A percentile compares a stretch with the other conserved stretches of the same genome.
phyloP scores from a whole-genome alignment of 1,140 invertebrate species.

The Thaumetopoea pityocampa region DNA sequence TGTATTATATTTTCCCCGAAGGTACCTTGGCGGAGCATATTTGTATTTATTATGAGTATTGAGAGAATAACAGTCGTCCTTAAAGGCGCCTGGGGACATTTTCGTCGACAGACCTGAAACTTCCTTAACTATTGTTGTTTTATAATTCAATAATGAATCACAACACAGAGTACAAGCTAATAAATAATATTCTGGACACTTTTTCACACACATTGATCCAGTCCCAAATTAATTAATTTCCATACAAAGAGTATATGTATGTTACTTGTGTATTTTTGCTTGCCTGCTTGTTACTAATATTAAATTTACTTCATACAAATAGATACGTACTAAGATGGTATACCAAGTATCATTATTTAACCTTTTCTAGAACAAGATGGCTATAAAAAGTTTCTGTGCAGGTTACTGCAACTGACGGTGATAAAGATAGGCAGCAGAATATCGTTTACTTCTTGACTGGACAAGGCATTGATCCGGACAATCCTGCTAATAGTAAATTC shows the following conservation, averaged over 20 bases:
- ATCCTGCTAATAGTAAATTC: conserved; percentile 96
- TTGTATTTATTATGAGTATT: too few species aligned
- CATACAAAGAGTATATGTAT: not conserved
- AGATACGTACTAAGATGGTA: too few species aligned
- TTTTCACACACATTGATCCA: too few species aligned
- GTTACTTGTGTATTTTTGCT: not conserved
- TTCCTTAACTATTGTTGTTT: conserved; percentile 3
- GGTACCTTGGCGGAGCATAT: not conserved
- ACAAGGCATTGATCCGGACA: conserved; percentile 96
- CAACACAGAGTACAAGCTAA: conserved; percentile 31
- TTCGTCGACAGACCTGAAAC: conserved; percentile 1
- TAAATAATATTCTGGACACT: too few species aligned
- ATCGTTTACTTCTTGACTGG: conserved; percentile 98
- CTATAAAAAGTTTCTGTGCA: conserved; percentile 58
- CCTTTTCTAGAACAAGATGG: not conserved
- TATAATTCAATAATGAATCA: conserved; percentile 28
- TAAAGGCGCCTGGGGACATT: conserved; percentile 1
- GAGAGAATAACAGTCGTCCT: not conserved
- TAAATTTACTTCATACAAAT: too few species aligned
- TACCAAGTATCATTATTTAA: too few species aligned
- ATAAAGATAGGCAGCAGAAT: conserved; percentile 94
- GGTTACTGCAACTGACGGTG: conserved; percentile 96
- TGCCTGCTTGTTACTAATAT: conserved; percentile 1
- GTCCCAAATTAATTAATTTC: too few species aligned
- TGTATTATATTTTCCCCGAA: too few species aligned